Base-by-base conservation (phyloP, 2,888 invertebrate genomes). In the Drosophila engyochracea region DNA sequence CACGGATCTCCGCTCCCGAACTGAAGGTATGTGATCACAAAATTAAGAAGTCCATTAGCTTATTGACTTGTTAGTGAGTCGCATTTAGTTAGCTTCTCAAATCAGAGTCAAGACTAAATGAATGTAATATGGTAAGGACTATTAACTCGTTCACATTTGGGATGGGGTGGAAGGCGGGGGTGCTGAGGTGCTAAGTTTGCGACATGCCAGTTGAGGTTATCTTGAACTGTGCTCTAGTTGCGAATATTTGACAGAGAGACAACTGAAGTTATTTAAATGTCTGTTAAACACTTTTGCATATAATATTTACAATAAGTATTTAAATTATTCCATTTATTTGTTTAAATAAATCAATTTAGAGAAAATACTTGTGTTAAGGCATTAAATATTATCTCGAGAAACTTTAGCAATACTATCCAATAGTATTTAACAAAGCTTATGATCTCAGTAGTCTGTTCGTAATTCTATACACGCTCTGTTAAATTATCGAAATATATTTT, bases 1-100 rank as follows among this genome's bases (percentile, higher is more conserved):
- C 4, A 28, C 49, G 33, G 44, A 41, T 16, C 47, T 54, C 12
- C 28, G 28, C 47, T 4, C 5, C 3, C 28, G 2, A 47, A 28
- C 22, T 28, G n/a, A 53, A 72, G 73, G 73, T 72, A 59, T 22
- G 71, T 57, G 14, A 0, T 35, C 10, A 37, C 3, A 28, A 25
- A 31, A 19, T 4, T 35, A 35, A 5, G 7, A 30, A 3, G 19
- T 28, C 1, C 3, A n/a, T 49, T 49, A 35, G 14, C 14, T 1
- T 16, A n/a, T n/a, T 30, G 9, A 41, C 41, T 12, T 41, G n/a
- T 41, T 22, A 12, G n/a, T n/a, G 2, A 22, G n/a, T 41, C 19
- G 19, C 3, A 44, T 12, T 44, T 3, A n/a, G 3, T 44, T 44
- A 3, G 22, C n/a, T 14, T 22, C 22, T 7, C 7, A 22, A 44